Conservation (phyloP, 2,797 vertebrate species). For the Poeciliopsis infans region DNA sequence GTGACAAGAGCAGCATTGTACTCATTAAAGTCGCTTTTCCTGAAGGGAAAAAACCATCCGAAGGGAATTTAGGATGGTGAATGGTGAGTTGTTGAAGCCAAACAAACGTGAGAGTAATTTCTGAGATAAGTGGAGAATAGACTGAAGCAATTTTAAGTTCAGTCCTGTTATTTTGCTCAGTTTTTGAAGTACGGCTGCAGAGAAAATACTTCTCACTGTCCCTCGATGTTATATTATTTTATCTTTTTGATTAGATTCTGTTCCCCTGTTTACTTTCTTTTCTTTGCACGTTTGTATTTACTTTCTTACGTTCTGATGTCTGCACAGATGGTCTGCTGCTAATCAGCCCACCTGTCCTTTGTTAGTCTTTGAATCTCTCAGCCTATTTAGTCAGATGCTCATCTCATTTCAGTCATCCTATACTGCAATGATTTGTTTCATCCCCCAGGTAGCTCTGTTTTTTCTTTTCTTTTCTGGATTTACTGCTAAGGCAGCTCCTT, state of each 20-base stretch:
- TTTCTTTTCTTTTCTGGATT: neutral
- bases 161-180: neutral
- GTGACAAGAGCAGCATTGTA: neutral
- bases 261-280: neutral
- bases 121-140: neutral
- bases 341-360: constrained; percentile 3
- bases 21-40: neutral
- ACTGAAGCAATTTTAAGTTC: neutral
- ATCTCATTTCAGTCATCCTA: neutral
- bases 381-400: neutral
- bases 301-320: neutral
- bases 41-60: neutral
- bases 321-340: neutral
- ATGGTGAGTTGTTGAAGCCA: neutral
- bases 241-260: neutral
- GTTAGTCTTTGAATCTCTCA: neutral
- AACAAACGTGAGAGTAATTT: neutral
- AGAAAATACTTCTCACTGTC: neutral
- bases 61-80: neutral
- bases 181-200: neutral
- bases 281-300: neutral
- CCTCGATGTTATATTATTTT: neutral
- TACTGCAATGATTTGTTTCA: neutral
- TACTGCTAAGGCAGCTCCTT: neutral
- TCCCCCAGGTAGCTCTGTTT: neutral